Base-by-base conservation (phyloP, 2,113 vertebrate species). In the Cebidichthys violaceus region DNA sequence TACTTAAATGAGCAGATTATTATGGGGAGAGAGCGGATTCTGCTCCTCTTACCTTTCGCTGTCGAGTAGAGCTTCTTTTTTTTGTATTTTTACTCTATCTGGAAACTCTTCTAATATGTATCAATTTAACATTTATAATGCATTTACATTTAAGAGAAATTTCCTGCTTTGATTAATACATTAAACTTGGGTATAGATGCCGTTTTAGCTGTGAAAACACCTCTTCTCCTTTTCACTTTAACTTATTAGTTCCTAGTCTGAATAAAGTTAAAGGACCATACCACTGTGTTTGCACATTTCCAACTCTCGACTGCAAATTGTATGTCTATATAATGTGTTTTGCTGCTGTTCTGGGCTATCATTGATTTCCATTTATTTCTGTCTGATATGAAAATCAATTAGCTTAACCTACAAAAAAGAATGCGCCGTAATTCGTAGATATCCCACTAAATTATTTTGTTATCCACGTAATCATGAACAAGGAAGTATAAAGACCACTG, bases 1-100 rank as follows among this genome's bases (percentile, higher is more conserved):
- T 69, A 87, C 86, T 92, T 81, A 86, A 84, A 91, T 77, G 79
- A 90, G 79, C 67, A 82, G 86, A 92, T 88, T 85, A 91, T 87
- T 83, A 84, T 45, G 70, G 52, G 55, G 55, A 29, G 55, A 57
- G 54, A 59, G 55, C 10, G 6, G 67, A 81, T 47, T 27, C 60
- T 7, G 64, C 75, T 85, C 47, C 61, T 82, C 81, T 64, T 65
- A 45, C 69, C 39, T 72, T 41, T 6, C 45, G 39, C 70, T 54
- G 41, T 57, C 52, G 7, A 24, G 2, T 27, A 20, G 2, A 68
- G 14, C 0, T 60, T 78, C 7, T 20, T 67, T 27, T 55, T 71
- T 85, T 39, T 13, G 59, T 9, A 20, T 15, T 31, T 43, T 57
- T 52, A 64, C 54, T 75, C 14, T 68, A 29, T 29, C 35, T 79